These are phyloP conservation scores for Panthera uncia DNA, from an alignment of 2,113 vertebrate species.

Conservation along the genomic window DNA sequence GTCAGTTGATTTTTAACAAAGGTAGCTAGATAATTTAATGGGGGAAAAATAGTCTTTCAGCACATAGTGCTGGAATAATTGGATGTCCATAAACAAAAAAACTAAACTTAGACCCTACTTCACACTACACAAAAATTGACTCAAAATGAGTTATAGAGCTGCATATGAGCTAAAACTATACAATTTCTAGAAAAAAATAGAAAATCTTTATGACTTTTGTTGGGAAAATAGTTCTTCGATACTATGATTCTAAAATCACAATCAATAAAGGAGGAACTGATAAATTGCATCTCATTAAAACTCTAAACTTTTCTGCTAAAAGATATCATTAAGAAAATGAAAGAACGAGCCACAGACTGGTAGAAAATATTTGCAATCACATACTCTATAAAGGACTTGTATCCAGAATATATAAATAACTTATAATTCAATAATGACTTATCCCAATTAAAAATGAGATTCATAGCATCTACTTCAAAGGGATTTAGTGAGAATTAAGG, in stretches of 20 bases:
- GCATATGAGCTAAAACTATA: not conserved
- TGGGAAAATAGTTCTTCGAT: slow-evolving; percentile 17
- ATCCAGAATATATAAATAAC: slow-evolving; percentile 24
- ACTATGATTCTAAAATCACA: not conserved
- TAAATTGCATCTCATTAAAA: slow-evolving; percentile 18
- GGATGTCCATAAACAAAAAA: not conserved
- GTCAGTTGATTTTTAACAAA: not conserved
- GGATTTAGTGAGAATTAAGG: slow-evolving; percentile 37
- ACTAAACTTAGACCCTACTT: not conserved
- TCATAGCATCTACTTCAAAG: slow-evolving; percentile 22
- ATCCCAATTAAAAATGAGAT: slow-evolving; percentile 30
- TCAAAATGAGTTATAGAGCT: not conserved
- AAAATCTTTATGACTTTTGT: not conserved
- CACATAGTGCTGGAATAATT: not conserved
- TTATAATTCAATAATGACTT: slow-evolving; percentile 50
- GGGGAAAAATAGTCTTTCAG: not conserved
- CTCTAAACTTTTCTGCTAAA: slow-evolving; percentile 31
- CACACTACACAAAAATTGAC: not conserved
- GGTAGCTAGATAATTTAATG: not conserved
- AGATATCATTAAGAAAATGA: slow-evolving; percentile 24
- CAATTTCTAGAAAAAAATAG: not conserved
- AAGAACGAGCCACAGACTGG: not conserved
- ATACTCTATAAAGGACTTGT: not conserved
- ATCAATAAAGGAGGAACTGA: not conserved
- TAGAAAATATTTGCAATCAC: slow-evolving; percentile 43